Evolutionary conservation across 2,797 vertebrate genomes (phyloP).

Genomic region (Hippopotamyrus pictus): DNA sequence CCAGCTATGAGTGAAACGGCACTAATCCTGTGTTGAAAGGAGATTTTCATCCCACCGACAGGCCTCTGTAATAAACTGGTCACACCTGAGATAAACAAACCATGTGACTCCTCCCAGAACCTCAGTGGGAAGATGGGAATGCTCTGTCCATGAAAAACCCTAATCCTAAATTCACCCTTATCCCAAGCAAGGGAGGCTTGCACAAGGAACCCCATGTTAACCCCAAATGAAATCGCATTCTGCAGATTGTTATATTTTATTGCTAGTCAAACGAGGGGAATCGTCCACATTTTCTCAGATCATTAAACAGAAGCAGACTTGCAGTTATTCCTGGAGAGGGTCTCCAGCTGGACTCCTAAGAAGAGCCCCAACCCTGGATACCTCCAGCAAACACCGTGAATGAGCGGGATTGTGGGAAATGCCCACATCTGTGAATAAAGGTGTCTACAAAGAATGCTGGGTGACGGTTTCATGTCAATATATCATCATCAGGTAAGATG

Average conservation of each 20-base stretch:
- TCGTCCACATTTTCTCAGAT: conserved; percentile 1
- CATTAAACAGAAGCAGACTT: neutral
- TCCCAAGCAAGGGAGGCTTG: neutral
- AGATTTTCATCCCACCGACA: conserved; percentile 16
- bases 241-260: neutral
- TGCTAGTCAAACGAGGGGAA: neutral
- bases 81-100: conserved; percentile 15
- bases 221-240: neutral
- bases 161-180: neutral
- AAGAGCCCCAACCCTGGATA: neutral
- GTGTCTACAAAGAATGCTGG: neutral
- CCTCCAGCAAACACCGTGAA: neutral
- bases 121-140: neutral
- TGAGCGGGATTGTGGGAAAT: neutral
- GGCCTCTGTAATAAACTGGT: conserved; percentile 18
- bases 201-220: neutral
- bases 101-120: neutral
- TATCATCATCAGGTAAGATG: neutral
- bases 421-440: neutral
- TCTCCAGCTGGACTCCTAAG: neutral
- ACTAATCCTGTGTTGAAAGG: conserved; percentile 19
- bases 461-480: neutral
- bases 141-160: neutral
- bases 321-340: neutral
- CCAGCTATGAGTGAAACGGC: conserved; percentile 5